These are phyloP conservation scores for Microctonus hyperodae DNA, from an alignment of 2,888 invertebrate genomes.

Conservation along the genomic window DNA sequence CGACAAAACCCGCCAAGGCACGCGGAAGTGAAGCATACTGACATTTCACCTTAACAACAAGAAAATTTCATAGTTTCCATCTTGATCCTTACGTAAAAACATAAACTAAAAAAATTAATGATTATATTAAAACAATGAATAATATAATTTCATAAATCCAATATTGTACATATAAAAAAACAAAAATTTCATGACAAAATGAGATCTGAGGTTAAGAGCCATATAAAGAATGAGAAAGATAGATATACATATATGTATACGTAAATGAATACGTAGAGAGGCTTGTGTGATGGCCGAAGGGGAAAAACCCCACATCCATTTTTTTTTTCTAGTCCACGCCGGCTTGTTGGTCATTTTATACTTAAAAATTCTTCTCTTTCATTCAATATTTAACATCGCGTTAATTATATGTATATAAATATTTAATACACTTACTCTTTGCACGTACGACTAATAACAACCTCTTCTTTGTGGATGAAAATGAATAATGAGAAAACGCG, in stretches of 20 bases:
- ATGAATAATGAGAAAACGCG: conserved; percentile 42
- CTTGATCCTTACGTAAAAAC: not conserved
- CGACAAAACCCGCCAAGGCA: conserved; percentile 26
- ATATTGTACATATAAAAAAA: not conserved
- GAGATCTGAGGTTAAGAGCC: conserved; percentile 21
- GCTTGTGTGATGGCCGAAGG: conserved; percentile 54
- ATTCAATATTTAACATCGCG: not conserved
- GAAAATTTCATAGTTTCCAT: not conserved
- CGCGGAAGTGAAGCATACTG: conserved; percentile 28
- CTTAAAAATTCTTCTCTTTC: not conserved
- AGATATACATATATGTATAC: not conserved
- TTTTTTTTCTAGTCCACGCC: not conserved
- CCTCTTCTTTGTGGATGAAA: conserved; percentile 52
- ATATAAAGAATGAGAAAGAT: not conserved
- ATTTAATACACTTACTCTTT: conserved; percentile 50
- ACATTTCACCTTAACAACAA: conserved; percentile 39
- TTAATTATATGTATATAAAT: not conserved
- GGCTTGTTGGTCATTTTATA: not conserved
- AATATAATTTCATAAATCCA: too few relatives aligned
- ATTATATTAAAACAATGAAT: not conserved
- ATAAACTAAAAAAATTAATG: not conserved
- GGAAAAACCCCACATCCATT: conserved; percentile 28
- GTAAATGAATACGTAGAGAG: conserved; percentile 33
- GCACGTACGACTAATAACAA: conserved; percentile 55
- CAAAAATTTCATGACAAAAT: not conserved